phyloP scores from a whole-genome alignment of 2,113 vertebrate species.

The Phalacrocorax brasilianus region DNA sequence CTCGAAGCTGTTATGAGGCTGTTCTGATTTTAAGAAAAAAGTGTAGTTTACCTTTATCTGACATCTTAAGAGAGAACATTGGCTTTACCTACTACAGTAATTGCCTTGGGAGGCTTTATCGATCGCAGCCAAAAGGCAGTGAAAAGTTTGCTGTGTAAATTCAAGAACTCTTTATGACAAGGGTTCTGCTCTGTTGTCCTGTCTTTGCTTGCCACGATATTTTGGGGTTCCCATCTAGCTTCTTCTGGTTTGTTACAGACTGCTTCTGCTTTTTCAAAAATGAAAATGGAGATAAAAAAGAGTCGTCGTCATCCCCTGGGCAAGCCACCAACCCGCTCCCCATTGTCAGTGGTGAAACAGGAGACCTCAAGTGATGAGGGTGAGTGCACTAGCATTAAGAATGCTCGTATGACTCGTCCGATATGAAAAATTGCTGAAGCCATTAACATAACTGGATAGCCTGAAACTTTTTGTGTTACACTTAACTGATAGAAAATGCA shows the following conservation, averaged over 20 bases:
- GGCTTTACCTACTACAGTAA: not conserved
- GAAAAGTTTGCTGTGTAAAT: not conserved
- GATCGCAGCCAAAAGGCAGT: not conserved
- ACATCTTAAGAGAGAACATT: not conserved
- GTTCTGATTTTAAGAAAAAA: not conserved
- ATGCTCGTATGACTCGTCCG: not conserved
- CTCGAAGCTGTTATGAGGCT: not conserved
- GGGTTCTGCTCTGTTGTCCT: not conserved
- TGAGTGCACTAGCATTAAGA: constrained; percentile 11
- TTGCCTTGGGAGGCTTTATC: not conserved
- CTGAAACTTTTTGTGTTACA: not conserved
- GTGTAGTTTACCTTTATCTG: not conserved
- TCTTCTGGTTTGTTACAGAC: constrained; percentile 55
- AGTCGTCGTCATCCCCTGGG: constrained; percentile 92
- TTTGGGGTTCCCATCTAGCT: not conserved
- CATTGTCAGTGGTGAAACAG: constrained; percentile 89
- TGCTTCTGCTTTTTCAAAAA: constrained; percentile 77
- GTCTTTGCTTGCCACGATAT: not conserved
- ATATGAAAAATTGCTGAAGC: not conserved
- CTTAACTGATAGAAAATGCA: not conserved
- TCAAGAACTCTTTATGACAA: not conserved
- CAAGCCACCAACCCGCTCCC: constrained; percentile 89
- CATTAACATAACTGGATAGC: not conserved
- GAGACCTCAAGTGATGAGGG: constrained; percentile 89
- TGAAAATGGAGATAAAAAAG: constrained; percentile 92